phyloP scores from a whole-genome alignment of 2,888 invertebrate genomes.

The Copidosoma aretas region DNA sequence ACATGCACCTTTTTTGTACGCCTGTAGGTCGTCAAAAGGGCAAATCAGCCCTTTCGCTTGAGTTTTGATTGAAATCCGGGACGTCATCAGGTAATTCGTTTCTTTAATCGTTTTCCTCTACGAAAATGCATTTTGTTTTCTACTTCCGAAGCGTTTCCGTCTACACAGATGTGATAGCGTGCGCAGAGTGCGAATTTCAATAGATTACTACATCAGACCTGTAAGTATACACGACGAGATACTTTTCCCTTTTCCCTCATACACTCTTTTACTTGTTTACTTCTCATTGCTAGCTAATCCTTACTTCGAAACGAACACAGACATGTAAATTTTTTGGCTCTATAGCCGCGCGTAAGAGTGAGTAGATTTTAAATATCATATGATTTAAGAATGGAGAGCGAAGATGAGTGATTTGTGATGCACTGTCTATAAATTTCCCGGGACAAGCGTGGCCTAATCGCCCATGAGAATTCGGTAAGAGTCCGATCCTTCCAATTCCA shows the following conservation, averaged over 20 bases:
- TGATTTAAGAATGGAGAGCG: not conserved
- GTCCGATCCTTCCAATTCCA: not conserved
- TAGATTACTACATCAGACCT: not conserved
- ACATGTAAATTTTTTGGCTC: not conserved
- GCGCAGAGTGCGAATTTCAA: not conserved
- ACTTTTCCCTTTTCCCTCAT: not conserved
- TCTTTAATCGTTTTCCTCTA: not conserved
- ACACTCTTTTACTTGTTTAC: not conserved
- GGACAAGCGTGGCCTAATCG: not conserved
- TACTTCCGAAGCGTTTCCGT: not conserved
- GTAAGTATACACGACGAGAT: not conserved
- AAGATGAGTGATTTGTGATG: not conserved
- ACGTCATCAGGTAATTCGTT: not conserved
- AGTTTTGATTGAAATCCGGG: not conserved
- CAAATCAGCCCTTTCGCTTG: not conserved
- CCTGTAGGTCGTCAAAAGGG: not conserved
- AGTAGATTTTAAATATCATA: not conserved
- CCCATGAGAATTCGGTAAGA: not conserved
- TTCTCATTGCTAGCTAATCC: conserved; percentile 12
- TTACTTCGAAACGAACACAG: conserved; percentile 11
- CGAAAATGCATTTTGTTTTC: not conserved
- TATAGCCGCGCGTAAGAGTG: conserved; percentile 12
- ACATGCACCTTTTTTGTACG: not conserved
- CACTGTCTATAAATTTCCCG: not conserved
- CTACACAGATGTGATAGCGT: not conserved